Conservation (phyloP, 2,888 invertebrate genomes). For the Aethes cnicana region DNA sequence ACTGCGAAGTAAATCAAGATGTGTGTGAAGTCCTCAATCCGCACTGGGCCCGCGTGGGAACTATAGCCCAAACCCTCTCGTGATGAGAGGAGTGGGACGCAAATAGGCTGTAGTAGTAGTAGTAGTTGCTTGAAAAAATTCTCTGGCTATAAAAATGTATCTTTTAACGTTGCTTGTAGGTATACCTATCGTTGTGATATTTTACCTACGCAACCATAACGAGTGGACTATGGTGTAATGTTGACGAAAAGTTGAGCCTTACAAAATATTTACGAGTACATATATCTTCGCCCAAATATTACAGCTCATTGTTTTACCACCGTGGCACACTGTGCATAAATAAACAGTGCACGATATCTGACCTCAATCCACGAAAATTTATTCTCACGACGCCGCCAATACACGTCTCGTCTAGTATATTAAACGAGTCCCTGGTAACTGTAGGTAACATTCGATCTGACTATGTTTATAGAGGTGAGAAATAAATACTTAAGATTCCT, state of each 20-base stretch:
- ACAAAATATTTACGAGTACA: conserved; percentile 44
- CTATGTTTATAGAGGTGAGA: conserved; percentile 26
- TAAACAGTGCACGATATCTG: conserved; percentile 63
- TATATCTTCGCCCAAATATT: conserved; percentile 63
- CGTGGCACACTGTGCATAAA: conserved; percentile 53
- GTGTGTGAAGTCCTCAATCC: no score
- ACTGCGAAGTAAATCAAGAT: no score
- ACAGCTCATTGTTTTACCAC: conserved; percentile 57
- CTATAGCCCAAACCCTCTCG: no score
- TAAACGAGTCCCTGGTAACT: conserved; percentile 47
- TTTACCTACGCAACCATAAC: conserved; percentile 7
- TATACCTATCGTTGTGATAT: background rate
- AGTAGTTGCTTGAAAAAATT: no score
- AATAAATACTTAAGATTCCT: conserved; percentile 15
- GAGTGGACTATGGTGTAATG: conserved; percentile 43
- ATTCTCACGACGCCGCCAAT: conserved; percentile 55
- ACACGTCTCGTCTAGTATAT: conserved; percentile 49
- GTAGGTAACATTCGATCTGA: conserved; percentile 39
- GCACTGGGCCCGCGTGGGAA: no score
- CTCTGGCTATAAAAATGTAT: no score
- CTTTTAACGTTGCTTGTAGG: no score
- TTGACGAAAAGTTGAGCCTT: conserved; percentile 52
- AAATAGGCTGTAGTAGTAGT: no score
- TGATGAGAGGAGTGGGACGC: no score
- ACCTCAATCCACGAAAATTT: conserved; percentile 68